phyloP scores from a whole-genome alignment of 1,140 invertebrate genomes.

The Trichogramma pretiosum region DNA sequence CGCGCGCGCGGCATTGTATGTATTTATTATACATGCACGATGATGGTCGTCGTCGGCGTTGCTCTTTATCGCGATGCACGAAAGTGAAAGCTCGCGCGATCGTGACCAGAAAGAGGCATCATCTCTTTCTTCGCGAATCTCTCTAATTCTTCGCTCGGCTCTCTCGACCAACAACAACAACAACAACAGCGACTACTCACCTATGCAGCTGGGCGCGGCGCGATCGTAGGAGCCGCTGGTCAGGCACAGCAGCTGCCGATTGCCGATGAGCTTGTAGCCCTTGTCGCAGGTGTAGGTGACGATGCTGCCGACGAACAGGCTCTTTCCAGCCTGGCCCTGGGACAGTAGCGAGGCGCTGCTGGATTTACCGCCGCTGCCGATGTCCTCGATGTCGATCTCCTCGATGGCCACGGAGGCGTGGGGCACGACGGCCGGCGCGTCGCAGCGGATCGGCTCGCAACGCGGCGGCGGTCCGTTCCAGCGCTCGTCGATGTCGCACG shows the following conservation, averaged over 20 bases:
- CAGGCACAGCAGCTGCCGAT: slow-evolving; percentile 60
- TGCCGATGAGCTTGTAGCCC: slow-evolving; percentile 62
- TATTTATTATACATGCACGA: too few species aligned
- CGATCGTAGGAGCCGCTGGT: slow-evolving; percentile 72
- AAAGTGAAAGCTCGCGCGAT: too few species aligned
- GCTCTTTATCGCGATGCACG: too few species aligned
- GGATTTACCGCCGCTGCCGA: neutral
- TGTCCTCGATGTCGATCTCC: slow-evolving; percentile 34
- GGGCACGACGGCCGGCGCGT: slow-evolving; percentile 58
- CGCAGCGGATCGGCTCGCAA: slow-evolving; percentile 74
- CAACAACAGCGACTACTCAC: too few species aligned
- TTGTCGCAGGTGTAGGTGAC: slow-evolving; percentile 69
- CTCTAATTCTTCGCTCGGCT: too few species aligned
- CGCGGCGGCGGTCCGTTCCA: slow-evolving; percentile 89
- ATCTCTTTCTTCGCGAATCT: too few species aligned
- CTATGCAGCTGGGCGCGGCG: slow-evolving; percentile 60
- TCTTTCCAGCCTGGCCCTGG: slow-evolving; percentile 42
- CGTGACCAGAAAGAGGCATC: too few species aligned
- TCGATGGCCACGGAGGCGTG: slow-evolving; percentile 61
- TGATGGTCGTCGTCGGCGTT: too few species aligned
- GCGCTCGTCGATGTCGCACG: slow-evolving; percentile 84
- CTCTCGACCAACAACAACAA: too few species aligned
- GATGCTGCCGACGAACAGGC: slow-evolving; percentile 57
- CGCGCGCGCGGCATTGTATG: too few species aligned
- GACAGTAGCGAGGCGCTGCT: neutral